A percentile compares a stretch with the other conserved stretches of the same genome.
Evolutionary conservation across 2,113 vertebrate genomes (phyloP).

Genomic region (Sapayoa aenigma): DNA sequence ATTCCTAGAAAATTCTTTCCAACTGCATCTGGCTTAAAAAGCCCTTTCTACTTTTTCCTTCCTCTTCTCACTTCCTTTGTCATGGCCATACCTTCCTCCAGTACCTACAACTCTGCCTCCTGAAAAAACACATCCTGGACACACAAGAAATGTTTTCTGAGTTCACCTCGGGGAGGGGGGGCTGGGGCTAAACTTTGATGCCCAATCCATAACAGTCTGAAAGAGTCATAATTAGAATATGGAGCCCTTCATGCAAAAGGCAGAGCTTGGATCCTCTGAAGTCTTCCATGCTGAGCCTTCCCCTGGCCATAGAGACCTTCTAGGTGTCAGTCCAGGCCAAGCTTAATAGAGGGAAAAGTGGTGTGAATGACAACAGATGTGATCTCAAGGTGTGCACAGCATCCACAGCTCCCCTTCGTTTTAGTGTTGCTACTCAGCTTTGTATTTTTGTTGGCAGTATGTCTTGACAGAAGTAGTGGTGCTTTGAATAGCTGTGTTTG

Average conservation of each 20-base stretch:
- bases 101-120: not conserved
- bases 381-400: not conserved
- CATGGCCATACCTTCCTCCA: not conserved
- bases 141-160: not conserved
- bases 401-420: not conserved
- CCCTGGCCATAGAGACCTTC: no score
- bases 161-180: no score
- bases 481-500: not conserved
- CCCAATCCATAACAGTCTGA: no score
- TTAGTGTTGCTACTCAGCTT: not conserved
- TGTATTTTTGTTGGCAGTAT: not conserved
- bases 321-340: not conserved
- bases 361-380: not conserved
- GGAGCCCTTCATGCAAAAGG: not conserved
- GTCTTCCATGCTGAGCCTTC: no score
- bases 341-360: not conserved
- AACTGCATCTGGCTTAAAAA: not conserved
- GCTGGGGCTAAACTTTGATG: no score
- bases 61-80: not conserved
- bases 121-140: not conserved
- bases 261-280: not conserved
- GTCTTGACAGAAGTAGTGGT: not conserved
- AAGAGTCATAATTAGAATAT: rapidly evolving
- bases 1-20: not conserved
- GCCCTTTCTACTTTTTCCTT: not conserved